Percentiles rank a stretch among this genome's conserved stretches.
Conservation (phyloP, 2,113 vertebrate species). For the Vulpes vulpes region DNA sequence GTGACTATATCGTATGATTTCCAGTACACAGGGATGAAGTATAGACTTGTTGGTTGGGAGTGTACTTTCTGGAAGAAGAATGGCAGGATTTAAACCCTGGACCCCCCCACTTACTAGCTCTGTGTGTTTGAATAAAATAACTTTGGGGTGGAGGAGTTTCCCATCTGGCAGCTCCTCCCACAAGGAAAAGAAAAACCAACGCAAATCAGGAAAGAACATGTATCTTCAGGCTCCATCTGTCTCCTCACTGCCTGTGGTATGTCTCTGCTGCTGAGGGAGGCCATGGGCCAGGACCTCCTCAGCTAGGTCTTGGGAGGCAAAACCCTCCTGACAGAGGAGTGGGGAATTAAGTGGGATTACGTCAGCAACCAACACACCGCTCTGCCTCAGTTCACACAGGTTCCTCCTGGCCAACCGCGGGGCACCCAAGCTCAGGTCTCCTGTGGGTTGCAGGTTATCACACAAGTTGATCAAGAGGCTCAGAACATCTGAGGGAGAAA, state of each 20-base stretch:
- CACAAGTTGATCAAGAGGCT: neutral
- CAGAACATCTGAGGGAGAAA: neutral
- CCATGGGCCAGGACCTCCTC: neutral
- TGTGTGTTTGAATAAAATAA: neutral
- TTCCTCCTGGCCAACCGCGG: neutral
- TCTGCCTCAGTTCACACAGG: neutral
- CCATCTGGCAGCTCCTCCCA: neutral
- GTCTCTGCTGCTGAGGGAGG: neutral
- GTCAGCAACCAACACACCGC: neutral
- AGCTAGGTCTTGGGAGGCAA: neutral
- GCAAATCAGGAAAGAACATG: neutral
- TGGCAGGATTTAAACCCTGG: neutral
- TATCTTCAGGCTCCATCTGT: slow-evolving; percentile 39
- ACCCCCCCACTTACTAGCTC: neutral
- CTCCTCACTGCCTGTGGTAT: neutral
- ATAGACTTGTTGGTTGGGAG: neutral
- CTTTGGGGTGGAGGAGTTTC: neutral
- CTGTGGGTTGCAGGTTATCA: neutral
- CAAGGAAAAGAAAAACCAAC: slow-evolving; percentile 10
- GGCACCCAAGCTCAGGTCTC: neutral
- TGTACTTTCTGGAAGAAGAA: neutral
- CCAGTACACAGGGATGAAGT: neutral
- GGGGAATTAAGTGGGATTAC: neutral
- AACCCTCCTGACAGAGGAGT: neutral
- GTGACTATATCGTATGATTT: neutral